phyloP scores from a whole-genome alignment of 2,888 invertebrate species.

The Colostygia pectinataria region DNA sequence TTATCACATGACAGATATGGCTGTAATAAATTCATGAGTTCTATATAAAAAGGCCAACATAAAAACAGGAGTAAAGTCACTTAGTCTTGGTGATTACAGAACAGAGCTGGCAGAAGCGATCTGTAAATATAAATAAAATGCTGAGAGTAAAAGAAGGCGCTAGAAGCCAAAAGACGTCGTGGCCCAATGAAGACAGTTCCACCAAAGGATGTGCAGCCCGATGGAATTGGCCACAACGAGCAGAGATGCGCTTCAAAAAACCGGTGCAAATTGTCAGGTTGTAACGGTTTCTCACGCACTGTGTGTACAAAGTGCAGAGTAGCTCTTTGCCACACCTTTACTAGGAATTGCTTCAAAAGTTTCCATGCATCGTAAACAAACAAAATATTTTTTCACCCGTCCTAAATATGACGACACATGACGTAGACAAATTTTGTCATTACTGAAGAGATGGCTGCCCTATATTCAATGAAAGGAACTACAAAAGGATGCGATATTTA shows the following conservation, averaged over 20 bases:
- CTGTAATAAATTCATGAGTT: no score
- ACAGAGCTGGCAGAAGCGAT: constrained; percentile 5
- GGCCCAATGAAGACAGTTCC: constrained; percentile 13
- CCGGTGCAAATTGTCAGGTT: constrained; percentile 5
- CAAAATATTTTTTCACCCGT: not conserved
- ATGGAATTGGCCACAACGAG: constrained; percentile 11
- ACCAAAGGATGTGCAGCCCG: constrained; percentile 13
- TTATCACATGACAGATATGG: no score
- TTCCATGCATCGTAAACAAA: not conserved
- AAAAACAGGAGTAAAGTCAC: not conserved
- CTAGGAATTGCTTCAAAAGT: not conserved
- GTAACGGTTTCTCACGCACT: constrained; percentile 8
- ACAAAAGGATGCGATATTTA: no score
- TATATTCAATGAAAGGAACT: no score
- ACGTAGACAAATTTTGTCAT: not conserved
- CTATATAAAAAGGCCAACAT: constrained; percentile 1
- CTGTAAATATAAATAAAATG: not conserved
- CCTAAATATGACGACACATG: not conserved
- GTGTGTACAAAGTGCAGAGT: constrained; percentile 6
- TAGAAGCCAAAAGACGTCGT: constrained; percentile 14
- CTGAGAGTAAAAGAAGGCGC: not conserved
- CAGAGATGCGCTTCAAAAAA: constrained; percentile 5
- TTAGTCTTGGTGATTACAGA: constrained; percentile 11
- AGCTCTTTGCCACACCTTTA: constrained; percentile 3
- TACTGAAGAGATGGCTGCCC: no score